Evolutionary conservation across 2,113 vertebrate genomes (phyloP).

Genomic region (Dasyurus viverrinus): DNA sequence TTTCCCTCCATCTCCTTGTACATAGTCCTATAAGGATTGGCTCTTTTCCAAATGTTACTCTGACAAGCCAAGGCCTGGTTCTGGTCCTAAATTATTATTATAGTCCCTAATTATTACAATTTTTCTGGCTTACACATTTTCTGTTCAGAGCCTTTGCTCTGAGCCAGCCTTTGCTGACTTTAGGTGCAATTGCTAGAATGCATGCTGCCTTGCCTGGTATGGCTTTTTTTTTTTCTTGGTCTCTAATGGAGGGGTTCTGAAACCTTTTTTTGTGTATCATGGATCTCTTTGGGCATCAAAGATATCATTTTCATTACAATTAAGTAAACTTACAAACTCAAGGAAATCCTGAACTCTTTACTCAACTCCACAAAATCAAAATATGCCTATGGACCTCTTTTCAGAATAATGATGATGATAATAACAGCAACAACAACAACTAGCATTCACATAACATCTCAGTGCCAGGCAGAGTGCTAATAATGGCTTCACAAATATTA

Average conservation of each 20-base stretch:
- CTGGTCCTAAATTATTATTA: background rate
- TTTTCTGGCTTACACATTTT: background rate
- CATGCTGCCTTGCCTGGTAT: background rate
- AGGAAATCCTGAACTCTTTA: background rate
- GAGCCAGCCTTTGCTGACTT: background rate
- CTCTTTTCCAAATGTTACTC: background rate
- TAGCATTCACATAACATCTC: background rate
- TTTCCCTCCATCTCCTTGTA: background rate
- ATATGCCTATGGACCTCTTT: background rate
- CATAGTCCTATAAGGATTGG: background rate
- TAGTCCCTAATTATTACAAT: background rate
- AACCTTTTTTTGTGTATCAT: background rate
- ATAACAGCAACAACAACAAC: background rate
- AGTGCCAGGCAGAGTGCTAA: background rate
- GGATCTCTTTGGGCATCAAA: background rate
- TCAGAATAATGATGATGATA: background rate
- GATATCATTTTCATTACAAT: background rate
- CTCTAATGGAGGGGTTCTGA: background rate
- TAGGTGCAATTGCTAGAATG: background rate
- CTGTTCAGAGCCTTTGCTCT: background rate
- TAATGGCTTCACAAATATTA: background rate
- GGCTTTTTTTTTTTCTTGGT: background rate
- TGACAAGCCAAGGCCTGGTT: background rate
- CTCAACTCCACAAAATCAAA: background rate
- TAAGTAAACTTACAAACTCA: background rate